A percentile compares a stretch with the other conserved stretches of the same genome.
Conservation (phyloP, 2,113 vertebrate species). For the Bos indicus region DNA sequence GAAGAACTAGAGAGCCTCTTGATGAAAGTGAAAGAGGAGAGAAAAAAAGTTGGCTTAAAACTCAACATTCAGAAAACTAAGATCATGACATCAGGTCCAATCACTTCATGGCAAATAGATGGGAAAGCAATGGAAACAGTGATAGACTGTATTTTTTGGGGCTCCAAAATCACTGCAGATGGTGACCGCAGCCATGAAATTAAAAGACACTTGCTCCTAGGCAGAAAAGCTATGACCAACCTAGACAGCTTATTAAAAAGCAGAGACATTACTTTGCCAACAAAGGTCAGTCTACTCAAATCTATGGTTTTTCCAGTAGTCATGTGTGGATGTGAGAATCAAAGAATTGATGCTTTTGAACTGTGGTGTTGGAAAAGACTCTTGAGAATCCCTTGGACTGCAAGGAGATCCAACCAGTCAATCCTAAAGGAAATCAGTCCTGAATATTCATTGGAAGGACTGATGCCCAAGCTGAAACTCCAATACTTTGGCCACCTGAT, state of each 20-base stretch:
- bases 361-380: neutral
- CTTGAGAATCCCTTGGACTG: neutral
- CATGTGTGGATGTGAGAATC: neutral
- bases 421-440: neutral
- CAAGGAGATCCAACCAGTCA: neutral
- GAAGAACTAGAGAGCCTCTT: neutral
- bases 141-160: fast-evolving
- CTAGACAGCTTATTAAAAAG: neutral
- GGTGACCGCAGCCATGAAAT: neutral
- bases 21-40: neutral
- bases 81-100: neutral
- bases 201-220: neutral
- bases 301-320: neutral
- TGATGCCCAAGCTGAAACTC: neutral
- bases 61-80: neutral
- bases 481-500: neutral
- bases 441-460: neutral
- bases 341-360: neutral
- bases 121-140: neutral
- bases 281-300: neutral
- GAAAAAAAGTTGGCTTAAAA: neutral
- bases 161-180: neutral
- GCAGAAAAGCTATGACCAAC: neutral
- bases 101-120: neutral
- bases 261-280: neutral